Conservation (phyloP, 2,113 vertebrate species). For the Oryzias melastigma region DNA sequence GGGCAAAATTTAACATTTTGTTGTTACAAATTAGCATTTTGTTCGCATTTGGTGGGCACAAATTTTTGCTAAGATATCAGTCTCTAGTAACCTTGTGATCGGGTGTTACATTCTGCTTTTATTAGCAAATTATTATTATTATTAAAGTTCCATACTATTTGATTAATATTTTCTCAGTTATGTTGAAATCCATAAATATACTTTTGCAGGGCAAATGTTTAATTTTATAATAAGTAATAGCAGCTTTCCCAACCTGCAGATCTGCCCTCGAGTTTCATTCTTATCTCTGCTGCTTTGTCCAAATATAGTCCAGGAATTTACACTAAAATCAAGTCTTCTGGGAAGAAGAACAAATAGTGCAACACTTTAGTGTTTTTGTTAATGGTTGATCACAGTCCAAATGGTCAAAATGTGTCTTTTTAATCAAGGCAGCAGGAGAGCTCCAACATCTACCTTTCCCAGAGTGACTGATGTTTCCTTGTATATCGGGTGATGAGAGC, state of each 20-base stretch:
- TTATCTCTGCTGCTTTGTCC: background rate
- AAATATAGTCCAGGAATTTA: background rate
- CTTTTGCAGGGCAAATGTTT: too few relatives aligned
- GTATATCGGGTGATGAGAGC: slow-evolving; percentile 34
- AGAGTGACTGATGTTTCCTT: slow-evolving; percentile 14
- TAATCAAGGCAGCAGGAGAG: background rate
- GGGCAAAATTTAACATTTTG: too few relatives aligned
- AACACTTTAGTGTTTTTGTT: background rate
- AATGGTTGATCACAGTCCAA: background rate
- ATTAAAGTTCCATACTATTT: too few relatives aligned
- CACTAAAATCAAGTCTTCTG: background rate
- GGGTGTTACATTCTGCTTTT: too few relatives aligned
- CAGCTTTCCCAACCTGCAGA: background rate
- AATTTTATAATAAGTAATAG: too few relatives aligned
- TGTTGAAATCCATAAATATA: too few relatives aligned
- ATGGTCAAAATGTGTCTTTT: background rate
- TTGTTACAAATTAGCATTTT: too few relatives aligned
- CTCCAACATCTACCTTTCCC: slow-evolving; percentile 12
- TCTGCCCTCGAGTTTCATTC: background rate
- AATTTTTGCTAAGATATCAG: too few relatives aligned
- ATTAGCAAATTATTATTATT: too few relatives aligned
- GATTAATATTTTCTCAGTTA: too few relatives aligned
- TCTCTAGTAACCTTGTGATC: too few relatives aligned
- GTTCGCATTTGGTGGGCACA: too few relatives aligned
- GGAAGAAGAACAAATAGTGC: background rate